phyloP scores from a whole-genome alignment of 2,888 invertebrate species.

The Keiferia lycopersicella region DNA sequence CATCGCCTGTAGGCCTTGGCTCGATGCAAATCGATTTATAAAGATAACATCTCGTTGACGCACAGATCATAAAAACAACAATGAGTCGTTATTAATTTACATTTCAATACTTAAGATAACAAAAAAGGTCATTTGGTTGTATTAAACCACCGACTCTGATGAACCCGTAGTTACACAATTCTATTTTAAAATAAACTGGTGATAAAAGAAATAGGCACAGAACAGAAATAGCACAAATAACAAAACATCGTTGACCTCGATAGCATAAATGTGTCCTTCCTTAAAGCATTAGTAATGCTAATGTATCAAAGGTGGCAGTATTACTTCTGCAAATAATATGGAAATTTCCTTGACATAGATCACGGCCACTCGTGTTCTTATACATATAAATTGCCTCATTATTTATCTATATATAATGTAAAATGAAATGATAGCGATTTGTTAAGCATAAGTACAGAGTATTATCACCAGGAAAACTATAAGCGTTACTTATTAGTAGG shows the following conservation, averaged over 20 bases:
- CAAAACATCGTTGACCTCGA: slow-evolving; percentile 2
- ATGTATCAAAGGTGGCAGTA: neutral
- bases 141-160: too few relatives aligned
- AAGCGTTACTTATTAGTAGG: slow-evolving; percentile 33
- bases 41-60: slow-evolving; percentile 28
- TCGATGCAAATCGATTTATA: slow-evolving; percentile 47
- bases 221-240: neutral
- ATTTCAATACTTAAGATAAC: neutral
- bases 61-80: neutral
- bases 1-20: slow-evolving; percentile 46
- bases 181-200: too few relatives aligned
- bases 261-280: neutral
- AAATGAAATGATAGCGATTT: neutral
- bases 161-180: too few relatives aligned
- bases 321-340: slow-evolving; percentile 22
- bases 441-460: neutral
- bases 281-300: neutral
- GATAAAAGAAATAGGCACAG: neutral
- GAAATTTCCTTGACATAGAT: slow-evolving; percentile 34
- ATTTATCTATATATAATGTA: slow-evolving; percentile 36
- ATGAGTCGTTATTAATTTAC: too few relatives aligned
- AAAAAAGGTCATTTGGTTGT: slow-evolving; percentile 10
- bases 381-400: slow-evolving; percentile 27
- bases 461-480: slow-evolving; percentile 41
- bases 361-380: slow-evolving; percentile 21